phyloP scores from a whole-genome alignment of 2,113 vertebrate species.

The Corythornis cristatus region DNA sequence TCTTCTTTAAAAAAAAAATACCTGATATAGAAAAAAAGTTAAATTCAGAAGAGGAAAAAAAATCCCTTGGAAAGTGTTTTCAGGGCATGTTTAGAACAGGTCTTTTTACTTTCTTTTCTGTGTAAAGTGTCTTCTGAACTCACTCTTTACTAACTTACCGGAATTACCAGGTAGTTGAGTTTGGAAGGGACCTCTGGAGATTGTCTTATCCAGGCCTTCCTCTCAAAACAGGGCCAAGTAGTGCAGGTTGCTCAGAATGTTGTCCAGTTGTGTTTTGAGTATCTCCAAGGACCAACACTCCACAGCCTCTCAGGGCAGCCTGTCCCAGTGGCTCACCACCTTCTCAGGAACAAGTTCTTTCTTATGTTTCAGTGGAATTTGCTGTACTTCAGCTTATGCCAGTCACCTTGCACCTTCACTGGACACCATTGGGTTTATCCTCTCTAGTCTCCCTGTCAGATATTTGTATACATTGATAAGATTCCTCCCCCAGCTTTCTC shows the following conservation, averaged over 20 bases:
- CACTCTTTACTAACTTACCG: not conserved
- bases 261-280: not conserved
- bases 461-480: not conserved
- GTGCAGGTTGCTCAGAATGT: not conserved
- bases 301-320: not conserved
- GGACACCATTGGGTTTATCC: not conserved
- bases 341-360: not conserved
- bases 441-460: not conserved
- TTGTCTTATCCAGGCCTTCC: not conserved
- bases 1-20: not conserved
- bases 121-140: not conserved
- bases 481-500: not conserved
- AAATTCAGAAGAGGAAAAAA: not conserved
- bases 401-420: not conserved
- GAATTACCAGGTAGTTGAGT: not conserved
- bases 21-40: not conserved
- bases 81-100: not conserved
- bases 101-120: not conserved
- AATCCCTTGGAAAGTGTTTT: not conserved
- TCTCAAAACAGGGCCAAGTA: not conserved
- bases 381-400: not conserved
- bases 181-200: not conserved
- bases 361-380: not conserved
- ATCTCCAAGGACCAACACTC: not conserved
- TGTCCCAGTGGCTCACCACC: not conserved